phyloP scores from a whole-genome alignment of 2,888 invertebrate species.

The Agonopterix heracliana region DNA sequence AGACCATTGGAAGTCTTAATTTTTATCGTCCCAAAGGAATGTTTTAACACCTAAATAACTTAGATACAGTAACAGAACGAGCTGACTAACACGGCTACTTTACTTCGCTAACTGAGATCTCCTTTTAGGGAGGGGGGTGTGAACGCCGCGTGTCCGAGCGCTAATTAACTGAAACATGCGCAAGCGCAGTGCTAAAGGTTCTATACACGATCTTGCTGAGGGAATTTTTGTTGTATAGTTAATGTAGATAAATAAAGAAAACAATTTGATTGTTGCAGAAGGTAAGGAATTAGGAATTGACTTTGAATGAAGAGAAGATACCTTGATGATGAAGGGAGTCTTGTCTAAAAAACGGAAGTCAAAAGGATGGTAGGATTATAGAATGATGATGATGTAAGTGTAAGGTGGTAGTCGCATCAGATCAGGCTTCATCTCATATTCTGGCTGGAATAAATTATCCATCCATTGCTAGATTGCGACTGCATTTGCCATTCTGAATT shows the following conservation, averaged over 20 bases:
- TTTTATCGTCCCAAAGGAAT: background rate
- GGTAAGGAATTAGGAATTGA: background rate
- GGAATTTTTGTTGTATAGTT: background rate
- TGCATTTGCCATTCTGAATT: no score
- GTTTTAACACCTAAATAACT: background rate
- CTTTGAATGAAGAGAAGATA: background rate
- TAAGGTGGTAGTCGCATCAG: no score
- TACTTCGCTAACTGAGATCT: conserved; percentile 46
- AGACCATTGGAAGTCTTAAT: background rate
- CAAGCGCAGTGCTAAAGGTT: conserved; percentile 36
- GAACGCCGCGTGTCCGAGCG: conserved; percentile 30
- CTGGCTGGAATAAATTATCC: no score
- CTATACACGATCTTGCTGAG: background rate
- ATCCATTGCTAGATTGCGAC: no score
- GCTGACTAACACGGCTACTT: background rate
- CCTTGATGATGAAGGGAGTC: background rate
- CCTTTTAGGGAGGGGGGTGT: conserved; percentile 61
- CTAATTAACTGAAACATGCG: conserved; percentile 72
- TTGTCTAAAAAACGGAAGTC: background rate
- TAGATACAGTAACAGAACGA: background rate
- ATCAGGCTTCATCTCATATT: no score
- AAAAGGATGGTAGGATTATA: no score
- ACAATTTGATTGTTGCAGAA: background rate
- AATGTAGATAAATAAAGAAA: background rate
- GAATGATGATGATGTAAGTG: no score